Base-by-base conservation (phyloP, 92 coral and sea anemone genomes). In the Phymanthus crucifer region DNA sequence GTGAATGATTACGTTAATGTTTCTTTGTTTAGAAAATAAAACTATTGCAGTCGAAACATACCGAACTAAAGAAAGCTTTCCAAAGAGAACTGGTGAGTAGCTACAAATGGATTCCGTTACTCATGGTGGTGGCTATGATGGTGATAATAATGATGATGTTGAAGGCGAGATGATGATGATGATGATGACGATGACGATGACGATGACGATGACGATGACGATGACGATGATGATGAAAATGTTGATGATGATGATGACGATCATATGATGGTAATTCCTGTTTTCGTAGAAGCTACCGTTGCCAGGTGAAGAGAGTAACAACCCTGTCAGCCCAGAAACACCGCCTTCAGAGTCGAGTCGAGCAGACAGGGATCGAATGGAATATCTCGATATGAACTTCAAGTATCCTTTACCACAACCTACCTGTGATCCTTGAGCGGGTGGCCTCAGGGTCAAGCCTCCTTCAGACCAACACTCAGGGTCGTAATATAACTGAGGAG, bases 401-500 rank as follows among this genome's bases (percentile, higher is more conserved):
- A 95, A 95, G 99, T 95, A 95, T 95, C 99, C 97, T 95, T 94
- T 83, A n/a, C n/a, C n/a, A n/a, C n/a, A n/a, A n/a, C n/a, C n/a
- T n/a, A n/a, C n/a, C n/a, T n/a, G n/a, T n/a, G n/a, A n/a, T n/a
- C n/a, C n/a, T n/a, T n/a, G n/a, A n/a, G n/a, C n/a, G n/a, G n/a
- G n/a, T n/a, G n/a, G n/a, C n/a, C n/a, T n/a, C n/a, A n/a, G n/a
- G n/a, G n/a, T n/a, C n/a, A n/a, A n/a, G n/a, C n/a, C n/a, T n/a
- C n/a, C n/a, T n/a, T n/a, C n/a, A n/a, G n/a, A n/a, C n/a, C n/a
- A n/a, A n/a, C n/a, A n/a, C n/a, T n/a, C n/a, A n/a, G n/a, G n/a
- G n/a, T n/a, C n/a, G n/a, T n/a, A n/a, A n/a, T n/a, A n/a, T n/a
- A n/a, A n/a, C n/a, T n/a, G n/a, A n/a, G n/a, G n/a, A n/a, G n/a